These are phyloP conservation scores for Anastrepha obliqua DNA, from an alignment of 1,140 invertebrate genomes.

Conservation along the genomic window DNA sequence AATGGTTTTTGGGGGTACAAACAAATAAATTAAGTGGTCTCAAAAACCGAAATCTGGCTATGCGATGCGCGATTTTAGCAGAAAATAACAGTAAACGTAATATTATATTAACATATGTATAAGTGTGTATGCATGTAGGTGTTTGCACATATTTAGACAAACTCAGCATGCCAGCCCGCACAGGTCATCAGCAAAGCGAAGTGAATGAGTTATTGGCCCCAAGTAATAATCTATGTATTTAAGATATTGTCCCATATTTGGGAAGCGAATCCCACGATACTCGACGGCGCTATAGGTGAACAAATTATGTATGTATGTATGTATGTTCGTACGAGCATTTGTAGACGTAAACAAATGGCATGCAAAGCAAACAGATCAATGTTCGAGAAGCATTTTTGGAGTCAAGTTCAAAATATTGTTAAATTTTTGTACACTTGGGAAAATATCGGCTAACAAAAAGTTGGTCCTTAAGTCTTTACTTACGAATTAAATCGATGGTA, in stretches of 20 bases:
- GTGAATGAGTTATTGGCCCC: not conserved
- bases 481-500: too few relatives aligned
- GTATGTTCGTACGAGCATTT: not conserved
- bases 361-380: not conserved
- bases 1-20: not conserved
- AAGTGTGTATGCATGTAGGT: not conserved
- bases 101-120: too few relatives aligned
- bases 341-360: constrained; percentile 1
- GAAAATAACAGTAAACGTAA: too few relatives aligned
- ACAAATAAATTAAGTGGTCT: not conserved
- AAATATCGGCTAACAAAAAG: too few relatives aligned
- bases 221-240: not conserved
- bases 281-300: not conserved
- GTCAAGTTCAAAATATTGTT: constrained; percentile 8
- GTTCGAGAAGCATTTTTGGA: not conserved
- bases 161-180: too few relatives aligned
- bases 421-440: too few relatives aligned
- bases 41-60: not conserved
- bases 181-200: too few relatives aligned
- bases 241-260: constrained; percentile 4
- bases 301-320: not conserved
- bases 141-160: not conserved
- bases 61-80: not conserved
- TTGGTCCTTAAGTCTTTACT: too few relatives aligned
- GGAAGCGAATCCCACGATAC: not conserved